Evolutionary conservation across 2,888 invertebrate genomes (phyloP).

Genomic region (Xanthia togata): DNA sequence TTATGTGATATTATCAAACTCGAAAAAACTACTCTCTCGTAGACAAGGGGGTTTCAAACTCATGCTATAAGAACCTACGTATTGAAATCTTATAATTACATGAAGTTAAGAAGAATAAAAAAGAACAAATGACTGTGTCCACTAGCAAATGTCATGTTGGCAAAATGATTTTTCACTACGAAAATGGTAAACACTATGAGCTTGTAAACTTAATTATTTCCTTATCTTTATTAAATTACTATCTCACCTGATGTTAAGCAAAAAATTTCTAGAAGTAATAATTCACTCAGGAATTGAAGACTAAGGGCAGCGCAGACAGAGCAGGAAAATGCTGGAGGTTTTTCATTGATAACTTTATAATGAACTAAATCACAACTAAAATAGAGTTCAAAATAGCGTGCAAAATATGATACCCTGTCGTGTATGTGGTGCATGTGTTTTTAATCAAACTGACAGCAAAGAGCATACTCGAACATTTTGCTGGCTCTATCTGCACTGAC

Average conservation of each 20-base stretch:
- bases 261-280: background rate
- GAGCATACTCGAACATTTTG: background rate
- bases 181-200: background rate
- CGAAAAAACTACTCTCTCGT: background rate
- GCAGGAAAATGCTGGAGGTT: background rate
- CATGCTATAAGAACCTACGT: constrained; percentile 2
- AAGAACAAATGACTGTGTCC: constrained; percentile 32
- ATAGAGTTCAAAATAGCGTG: background rate
- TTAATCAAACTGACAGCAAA: background rate
- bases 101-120: background rate
- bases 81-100: constrained; percentile 29
- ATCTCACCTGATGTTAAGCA: background rate
- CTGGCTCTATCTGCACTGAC: background rate
- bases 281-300: background rate
- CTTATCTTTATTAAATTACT: background rate
- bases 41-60: background rate
- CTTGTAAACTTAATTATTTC: too few species aligned
- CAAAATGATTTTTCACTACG: constrained; percentile 20
- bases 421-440: background rate
- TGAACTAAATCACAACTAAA: background rate
- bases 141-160: constrained; percentile 30
- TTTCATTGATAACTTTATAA: background rate
- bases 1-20: background rate
- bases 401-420: background rate
- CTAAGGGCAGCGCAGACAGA: background rate